phyloP scores from a whole-genome alignment of 2,113 vertebrate species.

The Turdus rufiventris region DNA sequence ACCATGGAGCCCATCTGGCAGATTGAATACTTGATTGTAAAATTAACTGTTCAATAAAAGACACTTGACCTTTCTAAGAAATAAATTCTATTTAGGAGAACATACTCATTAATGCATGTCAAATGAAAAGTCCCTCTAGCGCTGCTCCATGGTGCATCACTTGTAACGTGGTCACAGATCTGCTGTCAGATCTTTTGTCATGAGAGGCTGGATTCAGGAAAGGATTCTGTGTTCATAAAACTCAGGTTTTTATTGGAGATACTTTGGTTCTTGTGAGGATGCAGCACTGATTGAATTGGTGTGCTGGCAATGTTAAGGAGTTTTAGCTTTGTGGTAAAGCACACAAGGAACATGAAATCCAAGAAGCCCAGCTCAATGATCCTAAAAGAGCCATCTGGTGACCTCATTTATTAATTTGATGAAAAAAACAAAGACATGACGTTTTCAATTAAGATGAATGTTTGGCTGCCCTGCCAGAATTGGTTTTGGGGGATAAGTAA shows the following conservation, averaged over 20 bases:
- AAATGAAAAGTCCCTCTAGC: background rate
- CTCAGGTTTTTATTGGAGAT: background rate
- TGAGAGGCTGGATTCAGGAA: background rate
- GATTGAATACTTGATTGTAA: background rate
- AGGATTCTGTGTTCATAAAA: background rate
- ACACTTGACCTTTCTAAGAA: background rate
- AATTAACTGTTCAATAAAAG: background rate
- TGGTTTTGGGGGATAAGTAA: background rate
- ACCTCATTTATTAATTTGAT: slow-evolving; percentile 39
- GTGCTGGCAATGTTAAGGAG: background rate
- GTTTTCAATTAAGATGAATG: background rate
- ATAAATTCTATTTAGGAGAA: background rate
- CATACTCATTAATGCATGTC: background rate
- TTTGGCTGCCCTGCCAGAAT: background rate
- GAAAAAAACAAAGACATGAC: background rate
- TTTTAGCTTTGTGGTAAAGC: background rate
- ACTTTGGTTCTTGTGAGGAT: background rate
- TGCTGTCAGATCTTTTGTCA: background rate
- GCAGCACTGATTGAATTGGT: background rate
- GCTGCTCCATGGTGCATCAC: background rate
- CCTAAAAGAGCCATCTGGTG: slow-evolving; percentile 16
- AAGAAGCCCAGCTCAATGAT: background rate
- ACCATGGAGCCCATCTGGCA: background rate
- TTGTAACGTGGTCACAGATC: background rate
- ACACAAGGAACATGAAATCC: background rate